Evolutionary conservation across 2,113 vertebrate genomes (phyloP).

Genomic region (Polypterus bichir): DNA sequence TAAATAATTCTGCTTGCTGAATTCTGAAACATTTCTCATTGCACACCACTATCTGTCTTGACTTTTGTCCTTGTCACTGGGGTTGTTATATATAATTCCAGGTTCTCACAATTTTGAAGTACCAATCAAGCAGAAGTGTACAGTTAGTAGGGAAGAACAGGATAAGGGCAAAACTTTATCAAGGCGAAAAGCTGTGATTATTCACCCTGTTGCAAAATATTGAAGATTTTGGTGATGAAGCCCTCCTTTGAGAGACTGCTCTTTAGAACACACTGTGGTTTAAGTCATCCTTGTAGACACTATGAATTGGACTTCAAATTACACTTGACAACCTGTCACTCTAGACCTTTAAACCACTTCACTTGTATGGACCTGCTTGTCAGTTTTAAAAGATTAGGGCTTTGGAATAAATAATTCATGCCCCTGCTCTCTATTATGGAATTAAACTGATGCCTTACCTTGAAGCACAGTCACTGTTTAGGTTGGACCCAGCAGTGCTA

Average conservation of each 20-base stretch:
- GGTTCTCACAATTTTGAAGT: too few species aligned
- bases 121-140: neutral
- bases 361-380: conserved; percentile 7
- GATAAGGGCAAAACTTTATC: neutral
- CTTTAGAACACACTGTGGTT: neutral
- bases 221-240: conserved; percentile 16
- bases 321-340: conserved; percentile 1
- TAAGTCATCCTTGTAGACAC: neutral
- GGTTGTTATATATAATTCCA: too few species aligned
- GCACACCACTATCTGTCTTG: too few species aligned
- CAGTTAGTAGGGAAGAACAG: neutral
- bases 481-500: too few species aligned
- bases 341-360: conserved; percentile 4
- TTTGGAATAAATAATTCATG: conserved; percentile 12
- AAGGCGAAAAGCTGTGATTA: neutral
- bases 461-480: too few species aligned
- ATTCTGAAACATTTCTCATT: too few species aligned
- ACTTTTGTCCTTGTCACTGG: too few species aligned
- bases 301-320: conserved; percentile 5
- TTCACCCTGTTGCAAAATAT: conserved; percentile 1
- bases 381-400: conserved; percentile 7
- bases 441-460: conserved; percentile 1
- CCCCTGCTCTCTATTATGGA: conserved; percentile 10
- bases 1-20: too few species aligned
- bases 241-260: conserved; percentile 5